Evolutionary conservation across 2,888 invertebrate genomes (phyloP), one percentile per base, ranked within the genome.

Genomic region (Gymnocheta viridis): DNA sequence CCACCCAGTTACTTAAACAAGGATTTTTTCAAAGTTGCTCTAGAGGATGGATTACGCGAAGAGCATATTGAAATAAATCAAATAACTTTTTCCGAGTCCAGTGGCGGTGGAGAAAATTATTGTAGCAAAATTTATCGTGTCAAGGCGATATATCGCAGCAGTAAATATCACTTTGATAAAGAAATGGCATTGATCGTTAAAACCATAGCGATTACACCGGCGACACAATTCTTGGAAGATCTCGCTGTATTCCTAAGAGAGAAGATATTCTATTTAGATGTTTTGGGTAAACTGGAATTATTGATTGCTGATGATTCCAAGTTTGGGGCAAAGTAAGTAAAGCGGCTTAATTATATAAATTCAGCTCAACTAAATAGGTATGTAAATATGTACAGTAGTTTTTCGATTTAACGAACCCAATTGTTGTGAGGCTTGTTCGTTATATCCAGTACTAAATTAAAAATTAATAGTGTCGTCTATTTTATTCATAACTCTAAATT

Each of bases 201-300:
- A 85, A 90, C 88, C 69, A 91, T 91, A 64, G 89, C 89, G 22
- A 91, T 91, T 17, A 90, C 90, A 9, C 90, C 91, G 32, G 93
- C 93, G 22, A 91, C 91, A 49, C 88, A 89, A 9, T 90, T 93
- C 44, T 90, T 92, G 44, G 93, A 89, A 88, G 93, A 92, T 19
- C 51, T 92, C 38, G 91, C 92, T 2, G 91, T 93, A 9, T 93
- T 92, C 87, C 88, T 91, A 83, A 92, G 91, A 44, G 93, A 93
- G 87, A 91, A 91, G 24, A 91, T 92, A 85, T 92, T 93, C 90
- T 93, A 87, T 51, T 89, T 88, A n/a, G 91, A 90, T 86, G 91
- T 92, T 7, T 88, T 93, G 41, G 93, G 92, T 27, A 89, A 90
- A 74, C 88, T 93, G 85, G 91, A 93, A 86, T 89, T 92, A 74